phyloP scores from a whole-genome alignment of 2,888 invertebrate genomes.

The Anticlea derivata region DNA sequence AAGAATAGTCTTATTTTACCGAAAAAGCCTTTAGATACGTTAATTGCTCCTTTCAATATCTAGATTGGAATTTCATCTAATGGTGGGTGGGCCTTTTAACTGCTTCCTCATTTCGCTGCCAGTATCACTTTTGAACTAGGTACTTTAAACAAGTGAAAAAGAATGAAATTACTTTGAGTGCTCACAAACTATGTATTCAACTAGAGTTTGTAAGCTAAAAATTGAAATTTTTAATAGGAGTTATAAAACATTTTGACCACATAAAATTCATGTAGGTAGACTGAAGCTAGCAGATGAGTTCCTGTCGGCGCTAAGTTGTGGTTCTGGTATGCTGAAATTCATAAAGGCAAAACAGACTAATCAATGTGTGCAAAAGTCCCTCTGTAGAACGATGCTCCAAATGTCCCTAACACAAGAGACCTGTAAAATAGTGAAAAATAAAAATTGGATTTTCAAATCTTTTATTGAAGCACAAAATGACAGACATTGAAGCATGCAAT shows the following conservation, averaged over 20 bases:
- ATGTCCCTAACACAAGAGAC: constrained; percentile 32
- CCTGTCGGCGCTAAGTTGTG: constrained; percentile 3
- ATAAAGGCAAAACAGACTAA: constrained; percentile 60
- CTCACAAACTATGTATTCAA: constrained; percentile 7
- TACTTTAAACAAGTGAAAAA: no score
- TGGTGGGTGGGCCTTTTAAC: no score
- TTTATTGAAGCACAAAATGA: constrained; percentile 80
- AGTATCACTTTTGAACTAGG: no score
- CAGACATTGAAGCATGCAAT: constrained; percentile 74
- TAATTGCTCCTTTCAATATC: no score
- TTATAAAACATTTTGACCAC: background rate
- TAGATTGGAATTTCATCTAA: no score
- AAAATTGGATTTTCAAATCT: constrained; percentile 53
- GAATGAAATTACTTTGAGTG: constrained; percentile 6
- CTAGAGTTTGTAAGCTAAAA: background rate
- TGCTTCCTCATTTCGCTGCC: no score
- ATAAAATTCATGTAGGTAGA: background rate
- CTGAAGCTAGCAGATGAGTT: background rate
- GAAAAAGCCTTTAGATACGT: no score
- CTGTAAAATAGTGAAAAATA: constrained; percentile 48
- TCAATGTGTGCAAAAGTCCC: constrained; percentile 78
- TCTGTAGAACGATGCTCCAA: constrained; percentile 37
- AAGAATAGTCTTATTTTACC: no score
- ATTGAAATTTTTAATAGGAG: background rate
- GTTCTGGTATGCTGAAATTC: constrained; percentile 57